Percentiles rank a stretch among this genome's conserved stretches.
These are phyloP conservation scores for Lampropteryx suffumata DNA, from an alignment of 2,888 invertebrate species.

Conservation along the genomic window DNA sequence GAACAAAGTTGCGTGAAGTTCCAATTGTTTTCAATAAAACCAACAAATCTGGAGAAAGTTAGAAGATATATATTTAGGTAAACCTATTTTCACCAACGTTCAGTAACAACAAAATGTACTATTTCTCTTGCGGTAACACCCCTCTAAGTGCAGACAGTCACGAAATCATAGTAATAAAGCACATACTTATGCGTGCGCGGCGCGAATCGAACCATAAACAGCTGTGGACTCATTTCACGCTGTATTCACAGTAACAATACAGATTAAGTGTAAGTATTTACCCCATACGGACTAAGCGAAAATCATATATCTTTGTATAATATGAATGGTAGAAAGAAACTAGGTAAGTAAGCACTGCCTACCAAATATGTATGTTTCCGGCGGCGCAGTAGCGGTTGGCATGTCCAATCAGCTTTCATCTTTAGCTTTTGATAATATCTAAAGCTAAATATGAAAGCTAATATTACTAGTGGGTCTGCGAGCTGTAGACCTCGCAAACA, in stretches of 20 bases:
- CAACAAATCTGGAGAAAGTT: too few species aligned
- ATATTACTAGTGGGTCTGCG: too few species aligned
- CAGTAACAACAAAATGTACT: slow-evolving; percentile 16
- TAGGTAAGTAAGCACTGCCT: neutral
- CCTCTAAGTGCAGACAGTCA: slow-evolving; percentile 22
- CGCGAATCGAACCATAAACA: slow-evolving; percentile 53
- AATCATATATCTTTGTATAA: slow-evolving; percentile 3
- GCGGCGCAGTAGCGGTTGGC: too few species aligned
- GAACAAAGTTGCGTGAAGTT: too few species aligned
- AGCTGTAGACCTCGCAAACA: too few species aligned
- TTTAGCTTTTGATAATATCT: too few species aligned
- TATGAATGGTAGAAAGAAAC: neutral
- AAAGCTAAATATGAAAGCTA: too few species aligned
- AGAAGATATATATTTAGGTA: too few species aligned
- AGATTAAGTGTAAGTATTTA: slow-evolving; percentile 23
- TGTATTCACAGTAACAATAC: slow-evolving; percentile 30
- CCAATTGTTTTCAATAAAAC: too few species aligned
- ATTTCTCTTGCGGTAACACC: slow-evolving; percentile 33
- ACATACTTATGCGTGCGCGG: slow-evolving; percentile 31
- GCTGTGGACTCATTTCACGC: slow-evolving; percentile 62
- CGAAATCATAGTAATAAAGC: slow-evolving; percentile 2
- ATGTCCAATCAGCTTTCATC: too few species aligned
- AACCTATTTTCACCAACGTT: neutral
- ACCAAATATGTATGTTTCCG: too few species aligned
- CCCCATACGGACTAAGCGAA: slow-evolving; percentile 9